phyloP scores from a whole-genome alignment of 2,113 vertebrate species.

The Rhodinocichla rosea region DNA sequence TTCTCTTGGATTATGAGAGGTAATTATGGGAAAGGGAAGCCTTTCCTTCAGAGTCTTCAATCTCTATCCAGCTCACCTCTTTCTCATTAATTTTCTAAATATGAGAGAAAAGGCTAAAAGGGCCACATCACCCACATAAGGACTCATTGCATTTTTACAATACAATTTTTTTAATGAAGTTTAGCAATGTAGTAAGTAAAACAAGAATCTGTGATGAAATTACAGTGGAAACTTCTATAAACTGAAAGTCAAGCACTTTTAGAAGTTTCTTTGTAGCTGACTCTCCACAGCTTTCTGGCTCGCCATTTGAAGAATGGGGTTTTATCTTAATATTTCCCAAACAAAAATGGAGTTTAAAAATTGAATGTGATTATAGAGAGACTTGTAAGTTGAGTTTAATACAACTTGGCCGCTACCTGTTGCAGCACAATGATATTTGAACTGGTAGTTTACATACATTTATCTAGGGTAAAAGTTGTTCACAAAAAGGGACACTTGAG shows the following conservation, averaged over 20 bases:
- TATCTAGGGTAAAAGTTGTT: neutral
- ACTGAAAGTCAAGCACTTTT: neutral
- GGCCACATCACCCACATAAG: neutral
- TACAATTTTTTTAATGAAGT: neutral
- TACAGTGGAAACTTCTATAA: neutral
- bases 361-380: neutral
- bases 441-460: neutral
- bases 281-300: neutral
- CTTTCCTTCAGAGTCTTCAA: neutral
- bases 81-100: neutral
- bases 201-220: neutral
- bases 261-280: neutral
- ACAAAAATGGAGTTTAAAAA: neutral
- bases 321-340: neutral
- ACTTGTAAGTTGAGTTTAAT: neutral
- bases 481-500: neutral
- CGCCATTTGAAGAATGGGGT: neutral
- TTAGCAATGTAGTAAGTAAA: neutral
- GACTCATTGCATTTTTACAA: neutral
- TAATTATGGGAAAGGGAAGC: neutral
- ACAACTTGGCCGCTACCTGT: neutral
- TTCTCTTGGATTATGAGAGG: neutral
- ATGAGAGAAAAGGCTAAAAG: neutral
- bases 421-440: neutral
- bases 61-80: neutral